Percentiles rank a stretch among this genome's conserved stretches.
phyloP scores from a whole-genome alignment of 2,113 vertebrate species.

The Vireo altiloquus region DNA sequence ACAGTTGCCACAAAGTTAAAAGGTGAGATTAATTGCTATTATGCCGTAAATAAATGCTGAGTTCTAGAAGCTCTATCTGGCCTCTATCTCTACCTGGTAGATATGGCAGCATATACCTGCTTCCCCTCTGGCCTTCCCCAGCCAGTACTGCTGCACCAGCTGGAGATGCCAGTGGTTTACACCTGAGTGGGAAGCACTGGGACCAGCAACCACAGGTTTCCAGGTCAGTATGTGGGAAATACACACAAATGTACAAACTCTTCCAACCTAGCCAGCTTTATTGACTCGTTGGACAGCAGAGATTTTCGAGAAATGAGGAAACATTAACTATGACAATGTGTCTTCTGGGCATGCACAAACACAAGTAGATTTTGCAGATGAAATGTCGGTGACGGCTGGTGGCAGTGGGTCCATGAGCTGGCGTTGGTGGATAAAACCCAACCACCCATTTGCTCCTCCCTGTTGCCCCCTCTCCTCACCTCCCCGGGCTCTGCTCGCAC shows the following conservation, averaged over 20 bases:
- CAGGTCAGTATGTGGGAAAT: not conserved
- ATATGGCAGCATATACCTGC: too few relatives aligned
- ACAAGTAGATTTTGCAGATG: not conserved
- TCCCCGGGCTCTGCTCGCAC: fast-evolving
- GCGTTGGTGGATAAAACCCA: not conserved
- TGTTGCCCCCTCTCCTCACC: fast-evolving
- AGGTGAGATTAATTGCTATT: not conserved
- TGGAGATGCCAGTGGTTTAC: not conserved
- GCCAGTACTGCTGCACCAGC: not conserved
- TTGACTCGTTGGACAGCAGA: not conserved
- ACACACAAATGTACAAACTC: not conserved
- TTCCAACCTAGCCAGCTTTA: not conserved
- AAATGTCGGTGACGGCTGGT: not conserved
- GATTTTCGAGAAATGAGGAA: not conserved
- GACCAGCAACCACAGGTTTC: not conserved
- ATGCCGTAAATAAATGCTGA: not conserved
- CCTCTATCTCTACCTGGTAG: not conserved
- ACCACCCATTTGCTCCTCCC: fast-evolving
- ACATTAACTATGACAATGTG: not conserved
- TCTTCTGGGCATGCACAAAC: fast-evolving
- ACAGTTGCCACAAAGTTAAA: not conserved
- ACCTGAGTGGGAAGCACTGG: not conserved
- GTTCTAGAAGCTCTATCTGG: not conserved
- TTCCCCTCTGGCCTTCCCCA: not conserved
- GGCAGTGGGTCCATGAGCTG: fast-evolving